phyloP scores from a whole-genome alignment of 2,888 invertebrate species.

The Odontocolon sp. region DNA sequence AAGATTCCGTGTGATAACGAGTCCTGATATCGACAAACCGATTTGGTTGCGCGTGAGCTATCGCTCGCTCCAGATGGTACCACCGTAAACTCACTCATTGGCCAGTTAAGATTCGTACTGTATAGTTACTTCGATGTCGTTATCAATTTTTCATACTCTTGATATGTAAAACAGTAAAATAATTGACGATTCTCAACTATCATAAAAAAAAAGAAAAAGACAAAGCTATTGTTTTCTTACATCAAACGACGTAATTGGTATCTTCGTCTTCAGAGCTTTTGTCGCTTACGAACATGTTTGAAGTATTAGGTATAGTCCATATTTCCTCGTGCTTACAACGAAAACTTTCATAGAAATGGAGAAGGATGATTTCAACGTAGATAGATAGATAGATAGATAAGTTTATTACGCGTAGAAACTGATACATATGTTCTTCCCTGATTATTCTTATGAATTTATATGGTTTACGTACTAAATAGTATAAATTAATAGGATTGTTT shows the following conservation, averaged over 20 bases:
- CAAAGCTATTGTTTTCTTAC: neutral
- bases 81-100: neutral
- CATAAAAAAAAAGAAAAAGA: too few species aligned
- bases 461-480: too few species aligned
- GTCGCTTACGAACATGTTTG: neutral
- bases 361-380: slow-evolving; percentile 1
- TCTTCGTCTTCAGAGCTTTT: neutral
- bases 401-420: neutral
- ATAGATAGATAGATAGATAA: neutral
- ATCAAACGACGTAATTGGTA: neutral
- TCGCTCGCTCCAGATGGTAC: slow-evolving; percentile 14
- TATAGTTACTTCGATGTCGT: slow-evolving; percentile 27
- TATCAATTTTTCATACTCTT: neutral
- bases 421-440: neutral
- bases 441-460: too few species aligned
- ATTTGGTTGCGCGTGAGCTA: slow-evolving; percentile 29
- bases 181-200: neutral
- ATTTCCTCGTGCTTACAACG: too few species aligned
- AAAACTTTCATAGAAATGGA: neutral
- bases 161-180: neutral
- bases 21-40: slow-evolving; percentile 23
- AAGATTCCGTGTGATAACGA: slow-evolving; percentile 38
- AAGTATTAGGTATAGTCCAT: too few species aligned
- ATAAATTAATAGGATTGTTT: too few species aligned
- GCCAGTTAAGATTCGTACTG: slow-evolving; percentile 9